These are phyloP conservation scores for Neogale vison DNA, from an alignment of 2,113 vertebrate genomes.

Conservation along the genomic window DNA sequence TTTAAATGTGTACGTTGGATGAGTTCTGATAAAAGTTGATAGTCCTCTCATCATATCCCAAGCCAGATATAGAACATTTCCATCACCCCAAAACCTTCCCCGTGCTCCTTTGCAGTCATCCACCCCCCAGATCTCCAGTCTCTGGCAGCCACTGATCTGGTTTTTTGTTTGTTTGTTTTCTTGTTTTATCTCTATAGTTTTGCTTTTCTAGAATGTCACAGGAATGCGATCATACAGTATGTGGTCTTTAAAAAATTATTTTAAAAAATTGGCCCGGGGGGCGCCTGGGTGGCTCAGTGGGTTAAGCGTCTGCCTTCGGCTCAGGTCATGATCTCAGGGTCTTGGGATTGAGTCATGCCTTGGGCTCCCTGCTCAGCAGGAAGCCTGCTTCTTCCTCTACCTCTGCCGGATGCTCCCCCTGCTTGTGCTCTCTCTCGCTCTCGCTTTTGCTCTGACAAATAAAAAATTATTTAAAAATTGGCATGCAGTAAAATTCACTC, in stretches of 20 bases:
- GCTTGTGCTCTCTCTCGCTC: background rate
- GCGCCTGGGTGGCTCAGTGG: background rate
- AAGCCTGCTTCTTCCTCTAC: background rate
- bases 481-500: background rate
- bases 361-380: background rate
- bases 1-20: background rate
- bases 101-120: background rate
- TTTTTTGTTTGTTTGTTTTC: background rate
- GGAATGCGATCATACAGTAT: background rate
- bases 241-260: background rate
- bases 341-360: too few species aligned
- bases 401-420: background rate
- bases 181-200: background rate
- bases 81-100: background rate
- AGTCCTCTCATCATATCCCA: background rate
- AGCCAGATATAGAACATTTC: background rate
- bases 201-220: background rate
- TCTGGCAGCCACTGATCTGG: background rate
- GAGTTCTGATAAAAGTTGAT: background rate
- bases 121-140: background rate
- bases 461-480: background rate
- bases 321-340: background rate
- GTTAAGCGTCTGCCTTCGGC: background rate
- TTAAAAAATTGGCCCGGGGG: background rate
- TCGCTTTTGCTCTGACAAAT: background rate